These are phyloP conservation scores for Serrognathus titanus DNA, from an alignment of 2,888 invertebrate species.

Conservation along the genomic window DNA sequence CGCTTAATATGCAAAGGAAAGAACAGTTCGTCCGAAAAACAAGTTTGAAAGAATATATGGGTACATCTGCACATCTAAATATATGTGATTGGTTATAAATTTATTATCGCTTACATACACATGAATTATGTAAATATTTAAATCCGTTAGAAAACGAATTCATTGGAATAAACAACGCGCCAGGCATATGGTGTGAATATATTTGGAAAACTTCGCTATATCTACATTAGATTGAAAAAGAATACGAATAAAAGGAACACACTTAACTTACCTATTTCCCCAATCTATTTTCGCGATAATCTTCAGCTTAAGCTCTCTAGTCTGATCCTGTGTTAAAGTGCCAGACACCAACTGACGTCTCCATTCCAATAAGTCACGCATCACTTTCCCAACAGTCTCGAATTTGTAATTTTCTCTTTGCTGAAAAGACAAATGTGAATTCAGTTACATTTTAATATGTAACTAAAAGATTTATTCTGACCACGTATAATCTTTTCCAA, in stretches of 20 bases:
- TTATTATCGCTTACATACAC: no score
- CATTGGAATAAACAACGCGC: no score
- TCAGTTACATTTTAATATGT: neutral
- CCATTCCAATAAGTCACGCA: constrained; percentile 85
- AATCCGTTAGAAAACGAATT: no score
- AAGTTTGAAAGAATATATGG: no score
- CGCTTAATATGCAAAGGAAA: no score
- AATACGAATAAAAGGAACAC: constrained; percentile 14
- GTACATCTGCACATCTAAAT: no score
- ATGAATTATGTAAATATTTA: no score
- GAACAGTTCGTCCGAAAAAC: no score
- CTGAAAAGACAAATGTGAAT: constrained; percentile 50
- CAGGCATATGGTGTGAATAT: no score
- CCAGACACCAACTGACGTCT: constrained; percentile 81
- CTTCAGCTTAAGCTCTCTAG: constrained; percentile 77
- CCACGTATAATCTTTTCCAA: constrained; percentile 91
- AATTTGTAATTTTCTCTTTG: constrained; percentile 82
- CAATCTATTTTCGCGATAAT: constrained; percentile 92
- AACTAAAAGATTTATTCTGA: constrained; percentile 44
- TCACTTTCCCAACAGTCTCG: constrained; percentile 80
- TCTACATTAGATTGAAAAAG: neutral
- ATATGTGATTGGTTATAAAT: no score
- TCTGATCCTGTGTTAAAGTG: constrained; percentile 89
- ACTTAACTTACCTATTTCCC: constrained; percentile 84
- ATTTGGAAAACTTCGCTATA: no score